Conservation (phyloP, 2,113 vertebrate genomes). For the Vulpes lagopus region DNA sequence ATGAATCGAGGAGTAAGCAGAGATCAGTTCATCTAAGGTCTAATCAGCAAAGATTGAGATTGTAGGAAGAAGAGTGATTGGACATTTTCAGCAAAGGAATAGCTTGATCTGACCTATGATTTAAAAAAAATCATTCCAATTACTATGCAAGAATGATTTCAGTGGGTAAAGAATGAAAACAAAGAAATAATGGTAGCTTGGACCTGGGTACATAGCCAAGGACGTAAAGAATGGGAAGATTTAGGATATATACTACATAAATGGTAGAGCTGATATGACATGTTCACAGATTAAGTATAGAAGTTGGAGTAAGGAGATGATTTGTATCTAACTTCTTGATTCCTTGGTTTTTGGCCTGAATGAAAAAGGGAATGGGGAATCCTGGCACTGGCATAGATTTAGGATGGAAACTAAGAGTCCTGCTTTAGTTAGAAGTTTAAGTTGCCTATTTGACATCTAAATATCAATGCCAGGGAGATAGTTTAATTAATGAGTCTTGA, state of each 20-base stretch:
- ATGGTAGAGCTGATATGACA: too few species aligned
- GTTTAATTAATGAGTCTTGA: neutral
- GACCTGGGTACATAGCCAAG: neutral
- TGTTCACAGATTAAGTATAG: neutral
- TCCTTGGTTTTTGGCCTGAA: neutral
- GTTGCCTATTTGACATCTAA: neutral
- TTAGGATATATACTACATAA: neutral
- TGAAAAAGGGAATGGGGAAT: neutral
- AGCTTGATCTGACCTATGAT: neutral
- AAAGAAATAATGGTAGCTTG: neutral
- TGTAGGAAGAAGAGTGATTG: neutral
- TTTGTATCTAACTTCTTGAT: neutral
- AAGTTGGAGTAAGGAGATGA: neutral
- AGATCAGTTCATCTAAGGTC: neutral
- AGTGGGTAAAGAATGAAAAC: neutral
- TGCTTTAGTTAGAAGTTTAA: neutral
- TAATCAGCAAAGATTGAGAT: neutral
- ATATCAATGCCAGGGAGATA: neutral
- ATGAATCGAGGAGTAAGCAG: neutral
- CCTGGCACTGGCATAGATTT: neutral
- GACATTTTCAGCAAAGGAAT: neutral
- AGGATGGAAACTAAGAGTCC: neutral
- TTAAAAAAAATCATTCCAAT: neutral
- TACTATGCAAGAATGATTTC: neutral
- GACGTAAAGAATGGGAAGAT: neutral